Base-by-base conservation (phyloP, 2,113 vertebrate genomes). In the Urocitellus parryii region DNA sequence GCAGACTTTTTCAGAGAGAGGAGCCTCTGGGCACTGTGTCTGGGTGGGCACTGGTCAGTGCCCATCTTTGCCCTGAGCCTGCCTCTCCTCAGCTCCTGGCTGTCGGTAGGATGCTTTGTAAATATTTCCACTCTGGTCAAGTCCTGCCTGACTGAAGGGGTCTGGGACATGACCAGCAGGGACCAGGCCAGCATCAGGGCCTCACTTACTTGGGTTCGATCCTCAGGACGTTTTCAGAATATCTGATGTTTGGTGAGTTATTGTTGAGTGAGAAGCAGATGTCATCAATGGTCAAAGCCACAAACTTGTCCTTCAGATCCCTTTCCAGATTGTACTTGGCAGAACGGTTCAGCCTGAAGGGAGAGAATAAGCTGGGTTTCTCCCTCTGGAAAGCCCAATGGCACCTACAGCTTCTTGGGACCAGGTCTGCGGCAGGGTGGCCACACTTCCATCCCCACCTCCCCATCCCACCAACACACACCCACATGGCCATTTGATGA, bases 301-400 rank as follows among this genome's bases (percentile, higher is more conserved):
- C 94, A 87, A 97, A 99, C 94, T 99, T 99, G 97, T 99, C 99
- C 97, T 98, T 98, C 97, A 99, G 97, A 89, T 99, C 99, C 97
- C 99, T 98, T 92, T 99, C 99, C 58, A 99, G 97, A 18, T 96
- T 97, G 92, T 99, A 99, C 96, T 99, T 99, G 85, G 98, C 98
- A 4, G 99, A 98, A 77, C 99, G 99, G 97, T 99, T 99, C 94
- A 99, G 96, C 98, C 99, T 99, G 97, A 72, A 85, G 84, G 86
- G 92, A 97, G 95, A 68, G 91, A 87, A n/a, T 11, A 2, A 70
- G 77, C 3, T 13, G 18, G 37, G 48, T 91, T 48, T 92, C 65
- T 82, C 56, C 32, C 18, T 45, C 45, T 11, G 37, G 27, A 70
- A 77, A 51, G 25, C 51, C 34, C 56, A 14, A 42, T 5, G 27